These are phyloP conservation scores for Orchestia grillus DNA, from an alignment of 1,140 invertebrate species.

Conservation along the genomic window DNA sequence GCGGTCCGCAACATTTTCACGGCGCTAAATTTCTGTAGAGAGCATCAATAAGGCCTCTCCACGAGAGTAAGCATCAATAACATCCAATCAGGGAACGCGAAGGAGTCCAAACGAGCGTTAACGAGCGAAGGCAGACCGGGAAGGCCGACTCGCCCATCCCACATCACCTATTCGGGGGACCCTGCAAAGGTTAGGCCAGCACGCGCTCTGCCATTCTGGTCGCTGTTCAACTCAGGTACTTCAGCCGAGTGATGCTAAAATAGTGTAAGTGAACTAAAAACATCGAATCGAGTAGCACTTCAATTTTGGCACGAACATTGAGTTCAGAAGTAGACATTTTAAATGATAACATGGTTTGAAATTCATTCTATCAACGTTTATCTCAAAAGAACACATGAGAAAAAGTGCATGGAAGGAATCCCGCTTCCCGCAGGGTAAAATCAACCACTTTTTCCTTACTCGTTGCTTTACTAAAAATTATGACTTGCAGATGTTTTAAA, in stretches of 20 bases:
- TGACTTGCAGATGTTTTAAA: no score
- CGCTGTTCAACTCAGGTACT: neutral
- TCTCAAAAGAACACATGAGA: no score
- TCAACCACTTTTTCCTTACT: no score
- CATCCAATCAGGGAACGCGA: slow-evolving; percentile 38
- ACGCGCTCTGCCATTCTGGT: neutral
- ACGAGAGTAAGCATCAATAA: slow-evolving; percentile 36
- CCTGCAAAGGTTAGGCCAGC: neutral
- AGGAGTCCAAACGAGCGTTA: slow-evolving; percentile 35
- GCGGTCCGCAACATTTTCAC: slow-evolving; percentile 15
- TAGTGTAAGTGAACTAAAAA: neutral
- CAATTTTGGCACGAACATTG: neutral
- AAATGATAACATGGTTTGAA: no score
- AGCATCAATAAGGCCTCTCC: slow-evolving; percentile 36
- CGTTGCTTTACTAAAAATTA: no score
- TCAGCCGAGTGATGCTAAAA: neutral
- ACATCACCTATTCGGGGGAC: neutral
- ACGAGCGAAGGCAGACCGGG: neutral
- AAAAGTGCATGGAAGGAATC: no score
- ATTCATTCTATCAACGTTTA: no score
- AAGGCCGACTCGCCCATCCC: neutral
- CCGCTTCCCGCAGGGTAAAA: no score
- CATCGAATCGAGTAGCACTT: neutral
- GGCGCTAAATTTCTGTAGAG: slow-evolving; percentile 15
- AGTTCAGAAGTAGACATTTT: no score